Conservation (phyloP, 2,797 vertebrate genomes). For the Scleropages formosus region DNA sequence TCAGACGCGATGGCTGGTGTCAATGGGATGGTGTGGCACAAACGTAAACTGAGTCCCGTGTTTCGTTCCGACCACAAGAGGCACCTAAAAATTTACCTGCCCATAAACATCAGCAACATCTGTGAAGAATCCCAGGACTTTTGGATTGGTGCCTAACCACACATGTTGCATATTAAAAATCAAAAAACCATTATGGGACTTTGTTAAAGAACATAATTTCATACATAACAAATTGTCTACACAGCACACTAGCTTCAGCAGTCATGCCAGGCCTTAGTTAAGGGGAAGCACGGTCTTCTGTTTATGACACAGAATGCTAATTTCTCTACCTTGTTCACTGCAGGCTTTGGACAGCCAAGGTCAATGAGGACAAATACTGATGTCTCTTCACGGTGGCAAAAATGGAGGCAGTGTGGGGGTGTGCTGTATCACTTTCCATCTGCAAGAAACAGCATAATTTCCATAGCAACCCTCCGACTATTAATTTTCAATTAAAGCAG, state of each 20-base stretch:
- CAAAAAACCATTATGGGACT: background rate
- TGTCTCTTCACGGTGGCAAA: slow-evolving; percentile 77
- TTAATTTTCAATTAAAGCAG: slow-evolving; percentile 97
- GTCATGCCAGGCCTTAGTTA: background rate
- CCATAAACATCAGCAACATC: too few species aligned
- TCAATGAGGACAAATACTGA: slow-evolving; percentile 98
- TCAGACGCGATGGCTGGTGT: too few species aligned
- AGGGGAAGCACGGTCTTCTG: slow-evolving; percentile 6
- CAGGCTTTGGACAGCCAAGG: slow-evolving; percentile 91
- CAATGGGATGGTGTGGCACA: too few species aligned
- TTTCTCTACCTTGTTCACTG: slow-evolving; percentile 65
- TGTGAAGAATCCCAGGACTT: too few species aligned
- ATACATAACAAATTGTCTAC: background rate
- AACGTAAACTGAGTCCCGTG: background rate
- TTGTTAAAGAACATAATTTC: background rate
- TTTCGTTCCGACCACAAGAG: too few species aligned
- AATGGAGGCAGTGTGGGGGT: slow-evolving; percentile 26
- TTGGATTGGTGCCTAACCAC: too few species aligned
- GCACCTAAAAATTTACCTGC: too few species aligned
- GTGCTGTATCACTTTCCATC: slow-evolving; percentile 73
- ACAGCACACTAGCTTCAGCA: background rate
- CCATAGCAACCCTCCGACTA: slow-evolving; percentile 88
- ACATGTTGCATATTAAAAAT: background rate
- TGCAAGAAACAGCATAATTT: slow-evolving; percentile 82
- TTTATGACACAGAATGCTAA: slow-evolving; percentile 15